Conservation (phyloP, 2,888 invertebrate genomes). For the Agrochola lota region DNA sequence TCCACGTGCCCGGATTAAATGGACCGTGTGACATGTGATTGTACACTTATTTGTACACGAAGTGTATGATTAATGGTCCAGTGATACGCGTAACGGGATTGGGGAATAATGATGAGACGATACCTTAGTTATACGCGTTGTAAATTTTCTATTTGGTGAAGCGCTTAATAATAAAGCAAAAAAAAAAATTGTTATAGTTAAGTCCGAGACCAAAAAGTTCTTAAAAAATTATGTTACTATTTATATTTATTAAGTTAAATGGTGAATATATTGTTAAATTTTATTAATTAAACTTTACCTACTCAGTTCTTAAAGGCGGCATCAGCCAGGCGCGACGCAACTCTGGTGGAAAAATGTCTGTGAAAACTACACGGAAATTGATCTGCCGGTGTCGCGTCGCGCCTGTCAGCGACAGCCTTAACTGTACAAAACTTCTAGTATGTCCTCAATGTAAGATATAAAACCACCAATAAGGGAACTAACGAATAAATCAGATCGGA, state of each 20-base stretch:
- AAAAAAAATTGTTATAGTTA: neutral
- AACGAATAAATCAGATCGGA: neutral
- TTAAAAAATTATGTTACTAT: no score
- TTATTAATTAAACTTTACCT: neutral
- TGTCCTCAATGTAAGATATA: neutral
- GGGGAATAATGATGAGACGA: slow-evolving; percentile 55
- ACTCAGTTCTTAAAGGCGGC: neutral
- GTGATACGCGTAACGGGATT: slow-evolving; percentile 76
- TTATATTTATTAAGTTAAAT: no score
- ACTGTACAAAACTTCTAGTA: neutral
- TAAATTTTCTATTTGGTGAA: neutral
- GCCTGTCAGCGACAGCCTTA: neutral
- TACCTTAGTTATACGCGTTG: slow-evolving; percentile 15
- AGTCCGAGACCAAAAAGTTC: neutral
- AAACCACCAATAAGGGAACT: no score
- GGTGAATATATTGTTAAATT: neutral
- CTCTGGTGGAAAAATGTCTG: no score
- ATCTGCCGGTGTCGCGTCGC: no score
- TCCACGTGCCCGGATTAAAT: slow-evolving; percentile 85
- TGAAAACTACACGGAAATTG: no score
- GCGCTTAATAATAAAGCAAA: neutral
- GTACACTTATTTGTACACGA: slow-evolving; percentile 78
- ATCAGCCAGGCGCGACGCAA: no score
- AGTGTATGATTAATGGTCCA: slow-evolving; percentile 80
- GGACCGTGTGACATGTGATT: slow-evolving; percentile 78